Base-by-base conservation (phyloP, 2,797 vertebrate species). In the Synanceia verrucosa region DNA sequence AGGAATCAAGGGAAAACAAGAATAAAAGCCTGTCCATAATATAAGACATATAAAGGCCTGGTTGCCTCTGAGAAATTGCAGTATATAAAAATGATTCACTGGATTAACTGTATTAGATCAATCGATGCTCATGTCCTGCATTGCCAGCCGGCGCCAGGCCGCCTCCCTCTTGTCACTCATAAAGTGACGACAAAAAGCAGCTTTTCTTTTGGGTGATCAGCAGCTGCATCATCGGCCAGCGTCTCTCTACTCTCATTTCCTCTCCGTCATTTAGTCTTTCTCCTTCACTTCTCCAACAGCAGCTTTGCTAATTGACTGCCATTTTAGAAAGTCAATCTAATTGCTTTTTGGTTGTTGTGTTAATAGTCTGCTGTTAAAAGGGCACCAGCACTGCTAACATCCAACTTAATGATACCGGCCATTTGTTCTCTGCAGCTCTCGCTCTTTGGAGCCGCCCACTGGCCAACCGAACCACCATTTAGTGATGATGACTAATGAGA, bases 311-410 rank as follows among this genome's bases (percentile, higher is more conserved):
- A 94, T 88, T 91, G 86, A 87, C 90, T 91, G 81, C 85, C 82
- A 85, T 91, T 90, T 91, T 78, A 79, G 80, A 89, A 91, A 93
- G 89, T 91, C 88, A 86, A 87, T 91, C 73, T 88, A 90, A 93
- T 89, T 91, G 87, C 87, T 88, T 91, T 91, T 90, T 87, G 70
- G 86, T 89, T 89, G 87, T 86, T 76, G 79, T 88, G 87, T 88
- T 90, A 93, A 92, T 89, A 87, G 88, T 77, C 73, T 62, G 74
- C 76, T 58, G 65, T 83, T 89, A 89, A 91, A 43, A 90, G 86
- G 88, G 84, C 81, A 78, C 65, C 68, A 69, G 68, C 23, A 1
- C 70, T 23, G 68, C 81, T 34, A 77, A 84, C 83, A 73, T 79
- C 82, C 52, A 67, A 58, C 61, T 76, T 64, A 82, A 87, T 77